Percentiles rank a stretch among this genome's conserved stretches.
Evolutionary conservation across 2,888 invertebrate genomes (phyloP).

Genomic region (Polydesmus complanatus): DNA sequence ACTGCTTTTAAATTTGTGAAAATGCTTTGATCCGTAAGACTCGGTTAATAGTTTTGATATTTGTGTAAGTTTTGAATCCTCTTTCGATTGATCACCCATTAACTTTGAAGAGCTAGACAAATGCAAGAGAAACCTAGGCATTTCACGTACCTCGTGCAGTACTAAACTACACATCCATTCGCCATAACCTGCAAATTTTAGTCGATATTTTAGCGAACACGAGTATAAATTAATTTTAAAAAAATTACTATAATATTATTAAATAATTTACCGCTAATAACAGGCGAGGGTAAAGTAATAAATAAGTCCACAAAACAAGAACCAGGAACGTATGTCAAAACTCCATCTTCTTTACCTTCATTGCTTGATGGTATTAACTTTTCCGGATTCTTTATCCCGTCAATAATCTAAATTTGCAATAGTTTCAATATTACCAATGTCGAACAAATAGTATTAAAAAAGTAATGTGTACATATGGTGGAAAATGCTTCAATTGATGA

Average conservation of each 20-base stretch:
- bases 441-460: too few relatives aligned
- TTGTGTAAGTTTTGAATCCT: too few relatives aligned
- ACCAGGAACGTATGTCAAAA: conserved; percentile 35
- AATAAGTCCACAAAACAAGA: conserved; percentile 6
- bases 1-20: not conserved
- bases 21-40: not conserved
- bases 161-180: not conserved
- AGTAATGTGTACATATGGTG: not conserved
- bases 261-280: not conserved
- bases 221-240: too few relatives aligned
- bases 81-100: not conserved
- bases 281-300: not conserved
- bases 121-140: not conserved
- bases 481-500: conserved; percentile 33
- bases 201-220: not conserved
- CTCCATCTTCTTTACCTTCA: conserved; percentile 33
- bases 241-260: too few relatives aligned
- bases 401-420: too few relatives aligned
- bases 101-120: not conserved
- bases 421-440: too few relatives aligned
- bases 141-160: not conserved
- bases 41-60: not conserved
- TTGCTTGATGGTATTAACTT: not conserved
- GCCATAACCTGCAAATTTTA: not conserved
- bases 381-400: too few relatives aligned